Percentiles rank a stretch among this genome's conserved stretches.
Evolutionary conservation across 92 coral and sea anemone species (phyloP).

Genomic region (Pocillopora grandis): DNA sequence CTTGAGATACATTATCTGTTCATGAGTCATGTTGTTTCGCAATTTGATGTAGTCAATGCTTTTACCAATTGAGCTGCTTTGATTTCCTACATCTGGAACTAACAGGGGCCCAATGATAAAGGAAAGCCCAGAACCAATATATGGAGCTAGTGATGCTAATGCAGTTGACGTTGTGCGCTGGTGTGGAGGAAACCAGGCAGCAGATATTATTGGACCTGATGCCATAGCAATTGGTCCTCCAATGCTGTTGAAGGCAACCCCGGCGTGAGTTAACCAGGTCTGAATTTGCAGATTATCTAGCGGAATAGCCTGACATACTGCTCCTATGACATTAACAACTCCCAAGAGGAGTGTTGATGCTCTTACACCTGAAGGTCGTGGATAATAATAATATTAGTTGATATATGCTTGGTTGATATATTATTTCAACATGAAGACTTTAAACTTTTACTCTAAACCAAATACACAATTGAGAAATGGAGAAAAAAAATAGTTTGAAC

Average conservation of each 20-base stretch:
- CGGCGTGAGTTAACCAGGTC: constrained; percentile 67
- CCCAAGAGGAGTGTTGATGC: constrained; percentile 72
- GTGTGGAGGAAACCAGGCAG: constrained; percentile 94
- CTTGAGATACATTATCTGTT: constrained; percentile 51
- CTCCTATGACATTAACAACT: constrained; percentile 66
- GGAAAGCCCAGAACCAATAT: constrained; percentile 79
- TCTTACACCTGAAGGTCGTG: constrained; percentile 67
- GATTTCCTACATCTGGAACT: constrained; percentile 68
- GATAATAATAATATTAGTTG: not conserved
- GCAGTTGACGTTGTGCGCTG: constrained; percentile 95
- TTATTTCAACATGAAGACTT: too few relatives aligned
- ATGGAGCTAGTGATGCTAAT: constrained; percentile 77
- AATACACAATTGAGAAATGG: too few relatives aligned
- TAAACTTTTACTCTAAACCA: too few relatives aligned
- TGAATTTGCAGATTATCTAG: constrained; percentile 30
- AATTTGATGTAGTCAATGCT: constrained; percentile 36
- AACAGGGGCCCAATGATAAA: constrained; percentile 82
- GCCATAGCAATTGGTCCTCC: constrained; percentile 97
- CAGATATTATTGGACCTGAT: constrained; percentile 84
- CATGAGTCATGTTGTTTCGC: constrained; percentile 61
- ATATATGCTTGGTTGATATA: not conserved
- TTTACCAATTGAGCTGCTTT: constrained; percentile 22
- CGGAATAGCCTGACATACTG: constrained; percentile 81
- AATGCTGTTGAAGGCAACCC: constrained; percentile 71
- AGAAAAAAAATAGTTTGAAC: too few relatives aligned